These are phyloP conservation scores for Ahaetulla prasina DNA, from an alignment of 2,113 vertebrate genomes.

Conservation along the genomic window DNA sequence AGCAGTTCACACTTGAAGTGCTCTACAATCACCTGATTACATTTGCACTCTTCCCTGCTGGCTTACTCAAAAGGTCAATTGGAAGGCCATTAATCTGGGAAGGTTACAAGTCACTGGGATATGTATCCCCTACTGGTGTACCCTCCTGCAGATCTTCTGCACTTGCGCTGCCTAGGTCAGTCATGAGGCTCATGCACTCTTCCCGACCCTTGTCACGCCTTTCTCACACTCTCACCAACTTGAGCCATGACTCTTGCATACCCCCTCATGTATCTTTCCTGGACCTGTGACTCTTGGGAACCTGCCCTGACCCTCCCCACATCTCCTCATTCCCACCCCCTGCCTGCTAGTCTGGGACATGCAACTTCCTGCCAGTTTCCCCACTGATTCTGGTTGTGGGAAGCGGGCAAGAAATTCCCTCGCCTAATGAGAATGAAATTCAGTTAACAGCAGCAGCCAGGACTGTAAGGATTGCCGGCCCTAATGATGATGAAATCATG, in stretches of 20 bases:
- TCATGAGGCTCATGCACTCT: neutral
- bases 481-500: neutral
- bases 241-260: neutral
- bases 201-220: neutral
- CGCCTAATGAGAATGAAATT: neutral
- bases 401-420: neutral
- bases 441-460: neutral
- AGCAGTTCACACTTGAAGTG: neutral
- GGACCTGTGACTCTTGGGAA: neutral
- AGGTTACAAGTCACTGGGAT: neutral
- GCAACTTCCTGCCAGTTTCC: neutral
- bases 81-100: neutral
- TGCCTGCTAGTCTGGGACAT: neutral
- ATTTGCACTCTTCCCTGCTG: neutral
- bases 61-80: neutral
- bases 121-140: too few relatives aligned
- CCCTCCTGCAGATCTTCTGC: neutral
- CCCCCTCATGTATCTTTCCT: neutral
- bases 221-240: neutral
- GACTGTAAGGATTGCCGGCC: neutral
- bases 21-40: neutral
- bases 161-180: neutral
- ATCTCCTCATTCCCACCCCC: neutral
- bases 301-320: neutral
- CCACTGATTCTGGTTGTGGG: neutral